phyloP scores from a whole-genome alignment of 2,888 invertebrate species.

The Hypomecis punctinalis region DNA sequence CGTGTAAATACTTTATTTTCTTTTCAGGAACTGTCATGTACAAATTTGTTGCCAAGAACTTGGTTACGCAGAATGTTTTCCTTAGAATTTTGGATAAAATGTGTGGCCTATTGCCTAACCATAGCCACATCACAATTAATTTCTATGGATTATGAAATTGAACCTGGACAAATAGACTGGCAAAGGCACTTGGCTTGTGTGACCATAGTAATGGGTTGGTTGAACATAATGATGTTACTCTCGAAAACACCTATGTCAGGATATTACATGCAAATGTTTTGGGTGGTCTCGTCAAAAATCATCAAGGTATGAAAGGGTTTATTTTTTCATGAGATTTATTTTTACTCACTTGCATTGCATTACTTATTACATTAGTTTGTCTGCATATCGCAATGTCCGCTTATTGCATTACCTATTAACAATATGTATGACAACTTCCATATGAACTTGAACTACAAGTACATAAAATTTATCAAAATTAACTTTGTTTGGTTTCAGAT shows the following conservation, averaged over 20 bases:
- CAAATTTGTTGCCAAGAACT: conserved; percentile 73
- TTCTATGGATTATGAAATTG: neutral
- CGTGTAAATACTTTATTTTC: neutral
- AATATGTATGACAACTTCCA: no score
- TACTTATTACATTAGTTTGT: no score
- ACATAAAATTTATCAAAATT: no score
- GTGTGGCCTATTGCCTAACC: conserved; percentile 3
- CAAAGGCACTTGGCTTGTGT: conserved; percentile 14
- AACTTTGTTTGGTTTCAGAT: conserved; percentile 68
- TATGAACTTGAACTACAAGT: no score
- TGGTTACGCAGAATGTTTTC: conserved; percentile 51
- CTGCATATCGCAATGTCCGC: no score
- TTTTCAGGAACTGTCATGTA: conserved; percentile 75
- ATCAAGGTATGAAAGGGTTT: conserved; percentile 67
- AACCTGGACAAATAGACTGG: conserved; percentile 4
- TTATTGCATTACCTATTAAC: no score
- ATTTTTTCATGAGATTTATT: no score
- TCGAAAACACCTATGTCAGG: conserved; percentile 84
- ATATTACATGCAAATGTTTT: conserved; percentile 85
- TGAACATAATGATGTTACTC: conserved; percentile 83
- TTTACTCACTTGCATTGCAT: no score
- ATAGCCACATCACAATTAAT: neutral
- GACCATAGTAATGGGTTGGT: conserved; percentile 64
- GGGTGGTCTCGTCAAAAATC: conserved; percentile 81
- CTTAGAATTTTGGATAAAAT: conserved; percentile 15